Percentiles rank a stretch among this genome's conserved stretches.
Conservation (phyloP, 2,797 vertebrate genomes). For the Synaphobranchus kaupii region DNA sequence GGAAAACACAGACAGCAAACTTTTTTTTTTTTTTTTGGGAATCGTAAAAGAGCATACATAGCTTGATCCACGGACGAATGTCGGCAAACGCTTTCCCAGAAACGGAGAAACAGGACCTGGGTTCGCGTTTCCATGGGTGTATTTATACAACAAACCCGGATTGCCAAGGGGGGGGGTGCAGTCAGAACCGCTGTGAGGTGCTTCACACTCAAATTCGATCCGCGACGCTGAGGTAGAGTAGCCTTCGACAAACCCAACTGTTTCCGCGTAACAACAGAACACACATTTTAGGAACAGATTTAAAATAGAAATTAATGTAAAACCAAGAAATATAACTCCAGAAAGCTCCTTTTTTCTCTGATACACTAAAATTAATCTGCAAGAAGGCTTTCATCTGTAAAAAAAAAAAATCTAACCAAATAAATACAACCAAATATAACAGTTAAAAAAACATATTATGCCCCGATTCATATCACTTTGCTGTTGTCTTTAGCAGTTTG, state of each 20-base stretch:
- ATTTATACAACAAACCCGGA: conserved; percentile 71
- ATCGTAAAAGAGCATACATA: conserved; percentile 74
- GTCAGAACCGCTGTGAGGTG: conserved; percentile 57
- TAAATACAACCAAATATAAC: background rate
- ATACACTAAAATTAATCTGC: conserved; percentile 74
- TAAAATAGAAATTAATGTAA: conserved; percentile 56
- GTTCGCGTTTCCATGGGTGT: conserved; percentile 59
- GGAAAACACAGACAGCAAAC: conserved; percentile 71
- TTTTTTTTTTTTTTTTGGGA: conserved; percentile 73
- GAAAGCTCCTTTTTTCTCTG: conserved; percentile 73
- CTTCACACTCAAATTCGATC: conserved; percentile 53
- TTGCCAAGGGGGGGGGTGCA: conserved; percentile 59
- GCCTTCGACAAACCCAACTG: background rate
- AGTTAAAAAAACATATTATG: background rate
- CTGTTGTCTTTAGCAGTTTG: conserved; percentile 52
- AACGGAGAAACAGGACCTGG: conserved; percentile 58
- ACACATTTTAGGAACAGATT: conserved; percentile 61
- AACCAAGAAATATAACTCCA: conserved; percentile 67
- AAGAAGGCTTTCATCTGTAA: conserved; percentile 65
- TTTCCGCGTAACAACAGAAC: background rate
- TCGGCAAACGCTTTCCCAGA: conserved; percentile 71
- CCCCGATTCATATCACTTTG: conserved; percentile 28
- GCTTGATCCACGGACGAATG: conserved; percentile 78
- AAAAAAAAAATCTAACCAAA: conserved; percentile 65
- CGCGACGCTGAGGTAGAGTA: conserved; percentile 41